Conservation (phyloP, 2,113 vertebrate genomes). For the Sylvietta virens region DNA sequence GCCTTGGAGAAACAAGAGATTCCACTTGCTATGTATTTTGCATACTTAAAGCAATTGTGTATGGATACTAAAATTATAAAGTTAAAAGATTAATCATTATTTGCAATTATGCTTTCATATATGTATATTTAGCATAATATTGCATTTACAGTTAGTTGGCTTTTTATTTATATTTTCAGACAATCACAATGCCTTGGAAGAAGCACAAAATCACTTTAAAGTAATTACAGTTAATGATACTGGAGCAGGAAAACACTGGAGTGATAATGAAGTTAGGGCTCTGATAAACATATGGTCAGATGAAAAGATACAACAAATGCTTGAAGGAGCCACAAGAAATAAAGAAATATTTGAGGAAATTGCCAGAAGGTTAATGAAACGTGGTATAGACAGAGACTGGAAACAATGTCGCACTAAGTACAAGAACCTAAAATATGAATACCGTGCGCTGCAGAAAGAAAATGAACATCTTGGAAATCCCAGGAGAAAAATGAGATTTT, state of each 20-base stretch:
- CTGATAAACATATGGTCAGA: slow-evolving; percentile 83
- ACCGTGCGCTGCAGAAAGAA: slow-evolving; percentile 82
- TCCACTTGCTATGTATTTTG: neutral
- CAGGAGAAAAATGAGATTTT: slow-evolving; percentile 82
- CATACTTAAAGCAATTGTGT: neutral
- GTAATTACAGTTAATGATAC: slow-evolving; percentile 78
- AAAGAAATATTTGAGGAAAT: slow-evolving; percentile 88
- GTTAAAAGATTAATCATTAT: neutral
- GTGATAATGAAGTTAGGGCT: slow-evolving; percentile 83
- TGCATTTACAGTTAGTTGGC: neutral
- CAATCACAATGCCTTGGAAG: slow-evolving; percentile 46
- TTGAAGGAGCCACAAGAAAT: slow-evolving; percentile 86
- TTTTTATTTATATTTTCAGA: slow-evolving; percentile 29
- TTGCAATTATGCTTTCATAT: neutral
- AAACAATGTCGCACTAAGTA: slow-evolving; percentile 89
- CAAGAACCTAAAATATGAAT: slow-evolving; percentile 89
- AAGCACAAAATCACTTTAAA: slow-evolving; percentile 72
- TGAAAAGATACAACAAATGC: slow-evolving; percentile 78
- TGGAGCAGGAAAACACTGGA: slow-evolving; percentile 81
- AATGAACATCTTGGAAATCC: slow-evolving; percentile 72
- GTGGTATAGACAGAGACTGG: slow-evolving; percentile 86
- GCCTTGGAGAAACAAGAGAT: neutral
- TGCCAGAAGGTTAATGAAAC: slow-evolving; percentile 77
- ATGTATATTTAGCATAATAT: neutral
- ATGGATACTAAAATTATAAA: neutral